Conservation (phyloP, 2,113 vertebrate species). For the Sciurus niger region DNA sequence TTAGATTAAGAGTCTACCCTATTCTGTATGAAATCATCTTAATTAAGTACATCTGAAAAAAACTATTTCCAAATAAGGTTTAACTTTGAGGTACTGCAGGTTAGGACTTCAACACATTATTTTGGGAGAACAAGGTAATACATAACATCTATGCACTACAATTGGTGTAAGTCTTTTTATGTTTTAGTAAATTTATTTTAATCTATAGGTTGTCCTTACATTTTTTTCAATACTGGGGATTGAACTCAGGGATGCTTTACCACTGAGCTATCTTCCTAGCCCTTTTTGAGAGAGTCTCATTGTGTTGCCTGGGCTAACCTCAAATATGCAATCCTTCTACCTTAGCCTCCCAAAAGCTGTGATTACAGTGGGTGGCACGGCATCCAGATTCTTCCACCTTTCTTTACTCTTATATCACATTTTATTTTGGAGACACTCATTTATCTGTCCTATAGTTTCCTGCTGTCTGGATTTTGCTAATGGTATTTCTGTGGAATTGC, state of each 20-base stretch:
- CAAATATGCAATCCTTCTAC: too few species aligned
- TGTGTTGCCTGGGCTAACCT: too few species aligned
- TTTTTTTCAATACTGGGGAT: too few species aligned
- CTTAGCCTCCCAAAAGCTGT: too few species aligned
- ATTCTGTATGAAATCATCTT: not conserved
- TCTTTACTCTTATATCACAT: not conserved
- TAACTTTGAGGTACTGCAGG: not conserved
- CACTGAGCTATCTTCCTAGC: too few species aligned
- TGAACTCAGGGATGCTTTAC: too few species aligned
- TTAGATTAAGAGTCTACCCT: not conserved
- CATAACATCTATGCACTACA: not conserved
- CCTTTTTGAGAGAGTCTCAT: too few species aligned
- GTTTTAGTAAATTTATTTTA: not conserved
- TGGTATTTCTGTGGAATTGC: not conserved
- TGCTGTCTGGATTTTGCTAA: slow-evolving; percentile 8
- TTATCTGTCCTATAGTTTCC: not conserved
- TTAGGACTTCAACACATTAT: not conserved
- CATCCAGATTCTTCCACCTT: not conserved
- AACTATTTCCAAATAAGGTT: not conserved
- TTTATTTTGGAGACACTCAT: slow-evolving; percentile 4
- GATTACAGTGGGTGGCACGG: too few species aligned
- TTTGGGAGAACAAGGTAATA: not conserved
- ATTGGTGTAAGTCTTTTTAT: not conserved
- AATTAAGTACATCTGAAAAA: not conserved
- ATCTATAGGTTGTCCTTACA: not conserved